A percentile compares a stretch with the other conserved stretches of the same genome.
Conservation (phyloP, 30 jellyfish, hydroid and myxozoan genomes). For the Hydractinia echinata region DNA sequence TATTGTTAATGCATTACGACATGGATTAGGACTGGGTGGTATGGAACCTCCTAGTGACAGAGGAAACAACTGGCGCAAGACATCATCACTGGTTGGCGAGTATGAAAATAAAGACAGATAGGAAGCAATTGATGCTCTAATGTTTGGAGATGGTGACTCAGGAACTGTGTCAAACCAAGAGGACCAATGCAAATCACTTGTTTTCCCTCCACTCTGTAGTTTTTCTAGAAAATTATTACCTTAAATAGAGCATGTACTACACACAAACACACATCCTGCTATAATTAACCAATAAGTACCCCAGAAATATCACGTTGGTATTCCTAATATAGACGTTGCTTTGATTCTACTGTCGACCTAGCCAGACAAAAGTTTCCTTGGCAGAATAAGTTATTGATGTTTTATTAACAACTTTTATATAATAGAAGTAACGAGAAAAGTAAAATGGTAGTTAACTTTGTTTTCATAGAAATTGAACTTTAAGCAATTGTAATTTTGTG, state of each 20-base stretch:
- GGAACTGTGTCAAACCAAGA: constrained; percentile 48
- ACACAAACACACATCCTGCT: too few relatives aligned
- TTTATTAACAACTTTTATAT: too few relatives aligned
- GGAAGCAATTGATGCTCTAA: constrained; percentile 32
- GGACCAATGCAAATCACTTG: constrained; percentile 75
- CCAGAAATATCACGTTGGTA: too few relatives aligned
- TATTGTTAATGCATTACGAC: constrained; percentile 35
- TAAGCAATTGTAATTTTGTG: too few relatives aligned
- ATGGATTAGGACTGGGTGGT: constrained; percentile 82
- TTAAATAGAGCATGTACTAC: neutral
- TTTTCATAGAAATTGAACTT: too few relatives aligned
- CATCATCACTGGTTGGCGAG: constrained; percentile 6
- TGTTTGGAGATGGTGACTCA: constrained; percentile 45
- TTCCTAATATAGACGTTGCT: too few relatives aligned
- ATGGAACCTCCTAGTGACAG: constrained; percentile 54
- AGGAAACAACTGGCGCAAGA: neutral
- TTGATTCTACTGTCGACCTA: too few relatives aligned
- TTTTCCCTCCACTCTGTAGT: constrained; percentile 63
- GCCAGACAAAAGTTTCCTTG: too few relatives aligned
- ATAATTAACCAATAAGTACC: too few relatives aligned
- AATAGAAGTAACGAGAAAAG: too few relatives aligned
- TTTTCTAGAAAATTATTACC: constrained; percentile 37
- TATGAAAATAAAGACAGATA: constrained; percentile 33
- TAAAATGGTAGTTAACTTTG: too few relatives aligned
- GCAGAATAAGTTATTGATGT: too few relatives aligned